Evolutionary conservation across 2,797 vertebrate genomes (phyloP).

Genomic region (Gila robusta): DNA sequence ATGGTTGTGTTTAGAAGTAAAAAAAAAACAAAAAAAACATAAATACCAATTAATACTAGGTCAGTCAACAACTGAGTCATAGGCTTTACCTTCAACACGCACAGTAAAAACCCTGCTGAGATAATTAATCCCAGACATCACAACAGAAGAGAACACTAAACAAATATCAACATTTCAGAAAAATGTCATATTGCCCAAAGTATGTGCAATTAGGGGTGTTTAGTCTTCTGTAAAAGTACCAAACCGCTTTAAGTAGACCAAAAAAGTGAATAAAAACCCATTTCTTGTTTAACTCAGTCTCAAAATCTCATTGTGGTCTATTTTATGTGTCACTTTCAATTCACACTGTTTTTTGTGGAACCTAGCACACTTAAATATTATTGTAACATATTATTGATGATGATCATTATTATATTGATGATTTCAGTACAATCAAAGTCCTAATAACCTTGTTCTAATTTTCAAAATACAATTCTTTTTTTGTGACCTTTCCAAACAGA

Average conservation of each 20-base stretch:
- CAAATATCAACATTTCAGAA: constrained; percentile 27
- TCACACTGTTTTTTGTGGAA: background rate
- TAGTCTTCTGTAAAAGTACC: constrained; percentile 31
- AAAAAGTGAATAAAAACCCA: background rate
- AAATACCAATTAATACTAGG: background rate
- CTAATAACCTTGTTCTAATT: background rate
- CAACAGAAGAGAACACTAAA: constrained; percentile 5
- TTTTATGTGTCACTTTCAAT: constrained; percentile 9
- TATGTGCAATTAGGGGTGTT: background rate
- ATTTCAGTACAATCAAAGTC: background rate
- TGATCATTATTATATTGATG: background rate
- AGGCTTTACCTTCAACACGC: constrained; percentile 38
- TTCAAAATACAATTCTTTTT: constrained; percentile 46
- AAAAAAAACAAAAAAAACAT: background rate
- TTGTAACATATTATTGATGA: background rate
- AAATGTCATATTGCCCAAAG: constrained; percentile 12
- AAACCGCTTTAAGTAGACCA: constrained; percentile 67
- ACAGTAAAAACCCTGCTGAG: constrained; percentile 46
- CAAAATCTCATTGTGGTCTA: background rate
- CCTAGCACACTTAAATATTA: background rate
- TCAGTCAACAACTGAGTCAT: background rate
- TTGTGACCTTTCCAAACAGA: constrained; percentile 64
- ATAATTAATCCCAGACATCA: constrained; percentile 49
- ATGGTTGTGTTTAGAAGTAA: constrained; percentile 12
- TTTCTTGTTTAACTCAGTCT: background rate